Evolutionary conservation across 2,113 vertebrate genomes (phyloP), one percentile per base, ranked within the genome.

Genomic region (Corythaixoides concolor): DNA sequence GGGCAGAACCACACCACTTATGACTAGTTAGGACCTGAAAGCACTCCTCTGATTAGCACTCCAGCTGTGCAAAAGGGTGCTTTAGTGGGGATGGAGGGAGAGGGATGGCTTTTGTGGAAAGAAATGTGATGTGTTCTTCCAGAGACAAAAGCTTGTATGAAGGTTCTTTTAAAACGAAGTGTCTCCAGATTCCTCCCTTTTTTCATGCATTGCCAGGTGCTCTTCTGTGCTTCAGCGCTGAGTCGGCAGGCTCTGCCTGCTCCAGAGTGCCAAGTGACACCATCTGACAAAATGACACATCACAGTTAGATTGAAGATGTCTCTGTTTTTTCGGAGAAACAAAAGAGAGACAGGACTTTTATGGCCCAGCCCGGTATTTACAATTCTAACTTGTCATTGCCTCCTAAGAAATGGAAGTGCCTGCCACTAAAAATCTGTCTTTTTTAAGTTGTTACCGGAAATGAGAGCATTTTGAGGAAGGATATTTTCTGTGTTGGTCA

Each of bases 281-380:
- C 69, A 52, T 75, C 82, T 95, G 88, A 97, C 79, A 93, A 94
- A 95, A 56, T 62, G 88, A 90, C 76, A 77, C 79, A 72, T 86
- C 82, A 41, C 47, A 72, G 19, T 69, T 70, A 85, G 21, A n/a
- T 56, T 78, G 56, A 68, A 84, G 73, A 58, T 84, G 24, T 39
- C 50, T 82, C 35, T 50, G 43, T 0, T 19, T 94, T 79, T 88
- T 79, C 84, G 2, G 59, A 74, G 90, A 93, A 95, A 86, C 18
- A 24, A 41, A 66, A 76, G 53, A 62, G 58, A 93, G 15, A 67
- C 0, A 0, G 19, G 37, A 68, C 28, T 81, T 90, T 47, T 52
- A 47, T 84, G 49, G 16, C 28, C 60, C 60, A 88, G 33, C 4
- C 52, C 68, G 13, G 13, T 84, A 72, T 86, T 89, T 86, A 56